Evolutionary conservation across 2,888 invertebrate genomes (phyloP), one percentile per base, ranked within the genome.

Genomic region (Mesochorus sp.): DNA sequence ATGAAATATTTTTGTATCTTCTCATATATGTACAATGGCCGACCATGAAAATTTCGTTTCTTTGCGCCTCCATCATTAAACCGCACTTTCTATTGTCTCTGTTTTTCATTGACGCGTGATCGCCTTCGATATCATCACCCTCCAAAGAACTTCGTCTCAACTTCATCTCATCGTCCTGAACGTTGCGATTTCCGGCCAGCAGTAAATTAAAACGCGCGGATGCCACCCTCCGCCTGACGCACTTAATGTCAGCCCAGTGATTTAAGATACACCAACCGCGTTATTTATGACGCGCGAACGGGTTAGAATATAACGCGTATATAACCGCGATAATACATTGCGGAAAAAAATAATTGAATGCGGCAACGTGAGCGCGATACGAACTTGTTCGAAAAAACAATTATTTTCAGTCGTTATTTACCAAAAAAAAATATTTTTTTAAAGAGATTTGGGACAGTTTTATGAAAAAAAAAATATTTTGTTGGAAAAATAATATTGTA

Each of bases 181-280:
- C 53, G 34, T 37, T 34, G n/a, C n/a, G 59, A 62, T 62, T 62
- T 61, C 67, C 74, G 31, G 67, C 61, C 47, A 17, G 47, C 24
- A 39, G 55, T 34, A n/a, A 4, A 28, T n/a, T n/a, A n/a, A 34
- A 49, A 34, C 53, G 42, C 8, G 28, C 37, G 42, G 73, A 62
- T 10, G 17, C 37, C 19, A 49, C 47, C 17, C 53, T 55, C 49
- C 49, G n/a, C 42, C 57, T 66, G 31, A 37, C 12, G 68, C 68
- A 62, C 55, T 77, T 34, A 73, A 77, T 57, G 73, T 77, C 68
- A 24, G 49, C 17, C 39, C 28, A 26, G 31, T 77, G 73, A 77
- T 73, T 77, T 68, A 77, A 73, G 73, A 31, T 31, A 64, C 75
- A 21, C 62, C 26, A 28, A 67, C 53, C 49, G 66, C 57, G 59